Evolutionary conservation across 2,888 invertebrate species (phyloP).

Genomic region (Resseliella maxima): DNA sequence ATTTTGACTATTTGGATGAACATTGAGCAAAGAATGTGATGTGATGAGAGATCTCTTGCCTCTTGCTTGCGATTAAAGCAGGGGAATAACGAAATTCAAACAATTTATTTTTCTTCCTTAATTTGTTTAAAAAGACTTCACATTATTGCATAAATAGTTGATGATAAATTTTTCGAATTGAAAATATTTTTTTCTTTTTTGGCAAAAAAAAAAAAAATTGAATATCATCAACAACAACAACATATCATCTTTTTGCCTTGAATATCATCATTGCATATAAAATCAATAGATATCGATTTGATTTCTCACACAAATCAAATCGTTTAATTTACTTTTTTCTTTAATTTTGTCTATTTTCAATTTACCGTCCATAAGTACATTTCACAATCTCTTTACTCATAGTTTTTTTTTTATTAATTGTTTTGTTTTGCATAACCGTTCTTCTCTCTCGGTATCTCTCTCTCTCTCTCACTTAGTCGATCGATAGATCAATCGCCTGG

Average conservation of each 20-base stretch:
- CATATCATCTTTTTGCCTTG: too few relatives aligned
- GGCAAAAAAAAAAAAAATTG: too few relatives aligned
- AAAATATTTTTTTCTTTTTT: not conserved
- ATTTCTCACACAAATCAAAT: constrained; percentile 16
- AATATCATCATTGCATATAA: not conserved
- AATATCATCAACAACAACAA: too few relatives aligned
- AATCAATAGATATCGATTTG: not conserved
- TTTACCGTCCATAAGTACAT: constrained; percentile 30
- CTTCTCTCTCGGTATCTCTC: not conserved
- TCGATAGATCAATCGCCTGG: not conserved
- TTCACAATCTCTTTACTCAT: not conserved
- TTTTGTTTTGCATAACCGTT: not conserved
- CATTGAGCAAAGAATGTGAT: too few relatives aligned
- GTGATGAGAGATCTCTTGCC: too few relatives aligned
- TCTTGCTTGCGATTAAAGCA: too few relatives aligned
- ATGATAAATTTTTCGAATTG: not conserved
- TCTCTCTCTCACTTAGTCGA: not conserved
- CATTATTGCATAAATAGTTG: not conserved
- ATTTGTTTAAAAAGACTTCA: not conserved
- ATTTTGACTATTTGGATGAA: too few relatives aligned
- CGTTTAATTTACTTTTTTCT: not conserved
- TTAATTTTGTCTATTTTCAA: not conserved
- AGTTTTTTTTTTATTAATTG: not conserved
- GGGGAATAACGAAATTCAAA: not conserved
- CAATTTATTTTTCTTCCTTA: too few relatives aligned